A percentile compares a stretch with the other conserved stretches of the same genome.
phyloP scores from a whole-genome alignment of 1,140 invertebrate genomes.

The Mesaphorura yosii region DNA sequence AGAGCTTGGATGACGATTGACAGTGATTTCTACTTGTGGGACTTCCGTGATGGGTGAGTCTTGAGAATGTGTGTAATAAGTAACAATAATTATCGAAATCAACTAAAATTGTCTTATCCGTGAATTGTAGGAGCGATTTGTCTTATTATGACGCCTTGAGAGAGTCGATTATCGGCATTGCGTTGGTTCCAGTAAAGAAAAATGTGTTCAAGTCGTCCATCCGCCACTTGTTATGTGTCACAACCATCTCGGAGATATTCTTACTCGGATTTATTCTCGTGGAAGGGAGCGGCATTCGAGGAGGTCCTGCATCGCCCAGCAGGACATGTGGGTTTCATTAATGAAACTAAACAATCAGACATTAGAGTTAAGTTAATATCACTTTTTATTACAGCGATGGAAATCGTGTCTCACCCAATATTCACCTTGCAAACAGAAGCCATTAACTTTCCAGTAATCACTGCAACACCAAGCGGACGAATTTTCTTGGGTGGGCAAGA shows the following conservation, averaged over 20 bases:
- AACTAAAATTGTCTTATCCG: not conserved
- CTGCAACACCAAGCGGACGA: slow-evolving; percentile 67
- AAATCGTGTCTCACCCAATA: slow-evolving; percentile 83
- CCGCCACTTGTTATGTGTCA: slow-evolving; percentile 29
- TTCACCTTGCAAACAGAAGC: slow-evolving; percentile 88
- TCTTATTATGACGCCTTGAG: slow-evolving; percentile 26
- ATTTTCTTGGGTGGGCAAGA: slow-evolving; percentile 93
- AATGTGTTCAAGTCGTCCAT: slow-evolving; percentile 35
- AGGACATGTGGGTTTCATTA: slow-evolving; percentile 1
- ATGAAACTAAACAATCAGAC: slow-evolving; percentile 33
- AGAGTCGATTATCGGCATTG: slow-evolving; percentile 25
- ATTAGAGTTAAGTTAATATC: slow-evolving; percentile 34
- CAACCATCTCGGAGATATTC: slow-evolving; percentile 20
- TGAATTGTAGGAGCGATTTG: slow-evolving; percentile 15
- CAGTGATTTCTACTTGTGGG: slow-evolving; percentile 94
- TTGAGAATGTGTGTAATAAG: not conserved
- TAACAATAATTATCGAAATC: not conserved
- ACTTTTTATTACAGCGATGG: slow-evolving; percentile 57
- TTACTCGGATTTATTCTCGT: slow-evolving; percentile 24
- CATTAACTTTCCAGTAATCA: slow-evolving; percentile 67
- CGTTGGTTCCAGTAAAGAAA: slow-evolving; percentile 21
- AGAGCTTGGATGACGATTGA: slow-evolving; percentile 96
- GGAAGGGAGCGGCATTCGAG: not conserved
- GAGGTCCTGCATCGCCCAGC: not conserved
- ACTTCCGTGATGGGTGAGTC: slow-evolving; percentile 69